Evolutionary conservation across 2,113 vertebrate species (phyloP), one percentile per base, ranked within the genome.

Genomic region (Thalassoma bifasciatum): DNA sequence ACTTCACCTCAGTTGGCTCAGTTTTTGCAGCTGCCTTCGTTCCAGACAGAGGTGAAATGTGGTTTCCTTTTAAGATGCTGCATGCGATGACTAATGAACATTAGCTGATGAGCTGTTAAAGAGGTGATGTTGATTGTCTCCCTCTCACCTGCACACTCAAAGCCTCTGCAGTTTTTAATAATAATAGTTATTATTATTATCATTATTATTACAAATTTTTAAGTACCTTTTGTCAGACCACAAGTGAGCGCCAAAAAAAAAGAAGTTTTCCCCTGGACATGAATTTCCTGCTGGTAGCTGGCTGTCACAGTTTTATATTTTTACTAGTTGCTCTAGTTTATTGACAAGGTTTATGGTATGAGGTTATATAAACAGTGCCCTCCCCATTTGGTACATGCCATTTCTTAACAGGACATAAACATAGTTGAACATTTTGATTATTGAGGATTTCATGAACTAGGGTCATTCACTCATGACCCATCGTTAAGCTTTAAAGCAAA

Each of bases 31-130:
- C 82, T 76, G 79, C 61, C 73, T 72, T 60, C 60, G 36, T 60
- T 77, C 61, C 58, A 82, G 64, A 61, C 81, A 73, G 68, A 86
- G 85, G 83, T 84, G 86, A 90, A 83, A 79, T 71, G 79, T 34
- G 61, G 54, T 63, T 75, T 77, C 61, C 50, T 74, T 79, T 77
- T 65, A 77, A 72, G 76, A 82, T 84, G 82, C 59, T 26, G 76
- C 75, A 51, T 75, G 46, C 76, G 79, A 82, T 77, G 56, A 75
- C 69, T 82, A 77, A 79, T 81, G 76, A 89, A 82, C 84, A 86
- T 86, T 81, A 84, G 81, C 68, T 81, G 85, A 86, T 89, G 88
- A 90, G 81, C 78, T 83, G 78, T 88, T 79, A 69, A 63, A 22
- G 40, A 52, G 63, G 22, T 63, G 51, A 83, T 79, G 77, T 74